Percentiles rank a stretch among this genome's conserved stretches.
Evolutionary conservation across 2,797 vertebrate genomes (phyloP).

Genomic region (Chloroceryle amazona): DNA sequence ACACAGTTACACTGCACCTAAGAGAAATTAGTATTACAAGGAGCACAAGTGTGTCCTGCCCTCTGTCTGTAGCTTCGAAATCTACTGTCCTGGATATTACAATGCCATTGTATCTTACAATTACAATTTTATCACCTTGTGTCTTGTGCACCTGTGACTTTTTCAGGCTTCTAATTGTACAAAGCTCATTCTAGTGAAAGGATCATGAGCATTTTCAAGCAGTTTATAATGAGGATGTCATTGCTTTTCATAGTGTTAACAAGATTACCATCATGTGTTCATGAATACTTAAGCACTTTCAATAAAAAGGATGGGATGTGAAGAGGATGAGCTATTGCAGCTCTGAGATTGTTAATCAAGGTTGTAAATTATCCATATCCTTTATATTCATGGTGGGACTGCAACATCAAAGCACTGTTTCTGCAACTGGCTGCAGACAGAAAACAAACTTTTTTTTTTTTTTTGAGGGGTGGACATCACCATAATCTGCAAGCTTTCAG

Average conservation of each 20-base stretch:
- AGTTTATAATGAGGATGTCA: constrained; percentile 78
- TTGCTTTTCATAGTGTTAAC: constrained; percentile 80
- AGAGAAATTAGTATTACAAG: constrained; percentile 17
- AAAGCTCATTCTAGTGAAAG: constrained; percentile 81
- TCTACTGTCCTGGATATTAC: background rate
- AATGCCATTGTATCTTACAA: constrained; percentile 54
- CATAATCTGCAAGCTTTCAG: background rate
- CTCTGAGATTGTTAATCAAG: constrained; percentile 64
- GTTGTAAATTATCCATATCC: constrained; percentile 60
- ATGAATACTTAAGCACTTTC: constrained; percentile 76
- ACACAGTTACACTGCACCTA: background rate
- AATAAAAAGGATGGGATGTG: constrained; percentile 67
- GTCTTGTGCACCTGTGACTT: constrained; percentile 66
- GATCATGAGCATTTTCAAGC: constrained; percentile 78
- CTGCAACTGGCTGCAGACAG: constrained; percentile 10
- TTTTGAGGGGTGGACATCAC: background rate
- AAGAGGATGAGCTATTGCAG: constrained; percentile 63
- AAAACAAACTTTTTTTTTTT: constrained; percentile 23
- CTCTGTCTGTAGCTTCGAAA: background rate
- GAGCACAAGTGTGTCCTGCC: background rate
- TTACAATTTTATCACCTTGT: constrained; percentile 78
- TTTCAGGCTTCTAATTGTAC: constrained; percentile 74
- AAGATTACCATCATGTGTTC: constrained; percentile 77
- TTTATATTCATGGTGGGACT: constrained; percentile 32
- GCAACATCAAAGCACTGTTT: background rate